Conservation (phyloP, 2,888 invertebrate genomes). For the Ptilodon capucinus region DNA sequence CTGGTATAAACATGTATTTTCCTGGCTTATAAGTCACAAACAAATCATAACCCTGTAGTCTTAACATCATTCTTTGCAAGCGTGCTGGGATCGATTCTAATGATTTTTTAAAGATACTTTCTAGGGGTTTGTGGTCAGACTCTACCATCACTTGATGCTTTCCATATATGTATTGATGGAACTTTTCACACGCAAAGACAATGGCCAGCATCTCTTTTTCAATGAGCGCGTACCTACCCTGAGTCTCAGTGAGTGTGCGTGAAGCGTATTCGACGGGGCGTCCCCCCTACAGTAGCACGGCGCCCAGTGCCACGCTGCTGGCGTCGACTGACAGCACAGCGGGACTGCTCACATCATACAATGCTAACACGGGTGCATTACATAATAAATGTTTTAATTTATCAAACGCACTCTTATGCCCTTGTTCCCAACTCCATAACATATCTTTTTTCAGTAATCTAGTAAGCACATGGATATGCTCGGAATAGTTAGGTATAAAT, state of each 20-base stretch:
- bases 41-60: constrained; percentile 10
- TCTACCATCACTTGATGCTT: not conserved
- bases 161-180: constrained; percentile 1
- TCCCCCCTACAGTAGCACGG: constrained; percentile 20
- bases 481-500: constrained; percentile 14
- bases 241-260: constrained; percentile 10
- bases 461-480: constrained; percentile 1
- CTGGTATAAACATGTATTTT: not conserved
- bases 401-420: constrained; percentile 1
- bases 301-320: constrained; percentile 18
- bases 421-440: constrained; percentile 10
- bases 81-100: not conserved
- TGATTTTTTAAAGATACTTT: not conserved
- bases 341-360: constrained; percentile 7
- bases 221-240: constrained; percentile 12
- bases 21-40: constrained; percentile 4
- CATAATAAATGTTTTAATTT: constrained; percentile 6
- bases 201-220: constrained; percentile 10
- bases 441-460: constrained; percentile 15
- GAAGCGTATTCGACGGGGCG: constrained; percentile 1
- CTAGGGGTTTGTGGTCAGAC: not conserved
- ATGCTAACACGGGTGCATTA: constrained; percentile 14
- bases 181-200: constrained; percentile 5
- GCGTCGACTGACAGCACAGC: constrained; percentile 22
- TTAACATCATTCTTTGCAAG: not conserved